phyloP scores from a whole-genome alignment of 2,113 vertebrate genomes.

The Esox niger region DNA sequence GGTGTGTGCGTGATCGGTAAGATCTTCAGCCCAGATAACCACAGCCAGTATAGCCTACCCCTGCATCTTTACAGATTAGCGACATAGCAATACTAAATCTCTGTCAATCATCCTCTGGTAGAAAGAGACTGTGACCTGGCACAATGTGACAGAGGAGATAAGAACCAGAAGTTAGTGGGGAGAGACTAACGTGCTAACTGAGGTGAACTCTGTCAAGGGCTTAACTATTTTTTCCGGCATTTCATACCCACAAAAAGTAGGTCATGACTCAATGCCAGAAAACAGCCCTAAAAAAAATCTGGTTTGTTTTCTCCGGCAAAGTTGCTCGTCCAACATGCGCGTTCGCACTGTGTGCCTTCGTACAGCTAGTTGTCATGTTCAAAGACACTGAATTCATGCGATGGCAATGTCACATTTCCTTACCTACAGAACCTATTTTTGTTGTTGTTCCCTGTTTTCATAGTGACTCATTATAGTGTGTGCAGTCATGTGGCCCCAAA shows the following conservation, averaged over 20 bases:
- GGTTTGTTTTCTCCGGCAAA: not conserved
- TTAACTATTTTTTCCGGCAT: not conserved
- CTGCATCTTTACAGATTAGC: constrained; percentile 5
- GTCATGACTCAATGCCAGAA: not conserved
- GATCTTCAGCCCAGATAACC: not conserved
- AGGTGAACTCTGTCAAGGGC: not conserved
- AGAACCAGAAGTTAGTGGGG: not conserved
- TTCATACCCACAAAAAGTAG: not conserved
- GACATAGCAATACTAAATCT: not conserved
- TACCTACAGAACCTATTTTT: not conserved
- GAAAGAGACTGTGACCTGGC: not conserved
- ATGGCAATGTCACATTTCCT: not conserved
- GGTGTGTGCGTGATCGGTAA: not conserved
- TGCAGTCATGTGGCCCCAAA: not conserved
- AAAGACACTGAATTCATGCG: not conserved
- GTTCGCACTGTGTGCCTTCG: not conserved
- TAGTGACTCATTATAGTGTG: not conserved
- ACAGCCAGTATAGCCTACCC: not conserved
- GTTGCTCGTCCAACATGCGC: not conserved
- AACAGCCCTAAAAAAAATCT: not conserved
- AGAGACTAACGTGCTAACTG: not conserved
- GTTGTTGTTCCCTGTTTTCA: not conserved
- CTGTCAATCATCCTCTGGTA: not conserved
- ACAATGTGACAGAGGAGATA: not conserved
- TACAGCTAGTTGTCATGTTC: not conserved